Evolutionary conservation across 2,113 vertebrate genomes (phyloP).

Genomic region (Python bivittatus): DNA sequence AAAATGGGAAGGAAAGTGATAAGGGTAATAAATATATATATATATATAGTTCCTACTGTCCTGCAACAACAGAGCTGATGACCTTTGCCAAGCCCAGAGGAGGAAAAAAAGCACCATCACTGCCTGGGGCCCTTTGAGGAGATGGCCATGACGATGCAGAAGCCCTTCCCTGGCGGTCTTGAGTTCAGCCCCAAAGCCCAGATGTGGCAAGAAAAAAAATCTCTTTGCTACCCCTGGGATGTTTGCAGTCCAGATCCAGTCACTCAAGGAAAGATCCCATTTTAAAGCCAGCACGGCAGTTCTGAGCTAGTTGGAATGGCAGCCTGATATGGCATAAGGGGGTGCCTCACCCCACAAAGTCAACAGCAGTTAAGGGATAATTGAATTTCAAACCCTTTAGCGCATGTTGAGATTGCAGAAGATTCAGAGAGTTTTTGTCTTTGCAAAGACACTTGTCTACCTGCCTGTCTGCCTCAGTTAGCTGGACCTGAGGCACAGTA

Average conservation of each 20-base stretch:
- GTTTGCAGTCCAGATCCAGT: neutral
- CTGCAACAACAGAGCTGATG: neutral
- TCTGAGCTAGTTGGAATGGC: neutral
- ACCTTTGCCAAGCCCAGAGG: neutral
- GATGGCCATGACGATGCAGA: too few species aligned
- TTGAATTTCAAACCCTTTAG: neutral
- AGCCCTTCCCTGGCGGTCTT: neutral
- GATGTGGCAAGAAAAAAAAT: neutral
- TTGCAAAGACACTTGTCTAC: neutral
- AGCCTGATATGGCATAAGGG: neutral
- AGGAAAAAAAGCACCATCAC: neutral
- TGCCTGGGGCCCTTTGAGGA: neutral
- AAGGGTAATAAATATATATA: neutral
- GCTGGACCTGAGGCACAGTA: neutral
- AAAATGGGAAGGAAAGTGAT: neutral
- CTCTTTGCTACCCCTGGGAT: neutral
- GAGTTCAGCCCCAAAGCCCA: neutral
- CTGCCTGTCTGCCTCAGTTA: neutral
- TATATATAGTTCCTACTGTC: neutral
- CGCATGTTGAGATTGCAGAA: neutral
- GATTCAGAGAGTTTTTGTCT: neutral
- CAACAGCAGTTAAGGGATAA: neutral
- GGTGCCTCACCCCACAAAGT: neutral
- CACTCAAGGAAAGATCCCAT: neutral
- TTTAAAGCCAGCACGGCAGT: neutral